Conservation (phyloP, 2,113 vertebrate species). For the Mobula birostris region DNA sequence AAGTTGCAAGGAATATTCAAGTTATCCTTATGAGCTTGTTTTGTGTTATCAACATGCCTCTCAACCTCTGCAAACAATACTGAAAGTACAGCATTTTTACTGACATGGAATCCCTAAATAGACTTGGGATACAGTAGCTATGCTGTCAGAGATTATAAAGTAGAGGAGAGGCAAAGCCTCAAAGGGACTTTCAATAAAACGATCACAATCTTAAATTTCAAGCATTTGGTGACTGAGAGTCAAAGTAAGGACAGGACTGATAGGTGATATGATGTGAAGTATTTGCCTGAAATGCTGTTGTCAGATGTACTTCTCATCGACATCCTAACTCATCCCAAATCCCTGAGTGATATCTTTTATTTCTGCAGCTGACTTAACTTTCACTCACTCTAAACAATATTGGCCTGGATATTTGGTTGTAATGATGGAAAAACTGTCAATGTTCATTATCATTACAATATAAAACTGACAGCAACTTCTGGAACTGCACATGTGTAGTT, state of each 20-base stretch:
- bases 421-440: too few relatives aligned
- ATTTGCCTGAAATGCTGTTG: neutral
- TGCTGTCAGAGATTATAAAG: neutral
- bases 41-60: neutral
- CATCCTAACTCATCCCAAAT: neutral
- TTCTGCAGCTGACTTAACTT: neutral
- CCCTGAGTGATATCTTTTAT: neutral
- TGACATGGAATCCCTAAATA: neutral
- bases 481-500: too few relatives aligned
- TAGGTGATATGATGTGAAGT: neutral
- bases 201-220: neutral
- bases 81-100: neutral
- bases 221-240: neutral
- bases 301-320: neutral
- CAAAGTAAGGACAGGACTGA: neutral
- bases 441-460: too few relatives aligned
- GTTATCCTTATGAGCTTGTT: neutral
- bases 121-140: neutral
- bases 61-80: neutral
- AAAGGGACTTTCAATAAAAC: neutral
- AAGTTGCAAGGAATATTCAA: neutral
- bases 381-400: neutral
- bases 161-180: neutral
- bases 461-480: too few relatives aligned
- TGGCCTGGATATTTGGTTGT: too few relatives aligned